Conservation (phyloP, 2,888 invertebrate species). For the Tetropium fuscum region DNA sequence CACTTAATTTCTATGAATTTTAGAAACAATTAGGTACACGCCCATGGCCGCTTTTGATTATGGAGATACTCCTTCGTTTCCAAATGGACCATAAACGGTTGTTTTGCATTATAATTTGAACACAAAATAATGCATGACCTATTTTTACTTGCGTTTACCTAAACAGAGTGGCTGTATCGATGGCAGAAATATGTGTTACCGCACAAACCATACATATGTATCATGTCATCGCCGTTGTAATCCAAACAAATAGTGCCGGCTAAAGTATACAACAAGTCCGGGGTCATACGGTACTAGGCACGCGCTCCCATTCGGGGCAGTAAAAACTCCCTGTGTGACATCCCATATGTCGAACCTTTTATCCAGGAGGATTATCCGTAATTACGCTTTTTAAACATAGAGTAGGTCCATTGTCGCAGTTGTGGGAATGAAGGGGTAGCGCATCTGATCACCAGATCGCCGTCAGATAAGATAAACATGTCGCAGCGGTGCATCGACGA, state of each 20-base stretch:
- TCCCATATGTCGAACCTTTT: constrained; percentile 63
- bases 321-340: constrained; percentile 50
- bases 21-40: no score
- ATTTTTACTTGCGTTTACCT: constrained; percentile 22
- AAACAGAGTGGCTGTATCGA: constrained; percentile 12
- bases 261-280: constrained; percentile 18
- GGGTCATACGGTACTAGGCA: constrained; percentile 24
- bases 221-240: constrained; percentile 41
- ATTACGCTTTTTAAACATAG: constrained; percentile 65
- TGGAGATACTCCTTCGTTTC: no score
- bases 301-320: constrained; percentile 18
- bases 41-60: no score
- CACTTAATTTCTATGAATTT: no score
- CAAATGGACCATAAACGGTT: no score
- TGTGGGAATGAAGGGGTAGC: constrained; percentile 63
- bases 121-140: no score
- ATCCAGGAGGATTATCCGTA: constrained; percentile 62
- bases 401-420: constrained; percentile 61
- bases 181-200: constrained; percentile 31
- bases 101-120: no score
- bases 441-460: constrained; percentile 47
- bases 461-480: constrained; percentile 63
- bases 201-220: constrained; percentile 42
- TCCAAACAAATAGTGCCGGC: constrained; percentile 40
- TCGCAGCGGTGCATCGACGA: constrained; percentile 41